A percentile compares a stretch with the other conserved stretches of the same genome.
Evolutionary conservation across 2,888 invertebrate genomes (phyloP).

Genomic region (Dryobotodes eremita): DNA sequence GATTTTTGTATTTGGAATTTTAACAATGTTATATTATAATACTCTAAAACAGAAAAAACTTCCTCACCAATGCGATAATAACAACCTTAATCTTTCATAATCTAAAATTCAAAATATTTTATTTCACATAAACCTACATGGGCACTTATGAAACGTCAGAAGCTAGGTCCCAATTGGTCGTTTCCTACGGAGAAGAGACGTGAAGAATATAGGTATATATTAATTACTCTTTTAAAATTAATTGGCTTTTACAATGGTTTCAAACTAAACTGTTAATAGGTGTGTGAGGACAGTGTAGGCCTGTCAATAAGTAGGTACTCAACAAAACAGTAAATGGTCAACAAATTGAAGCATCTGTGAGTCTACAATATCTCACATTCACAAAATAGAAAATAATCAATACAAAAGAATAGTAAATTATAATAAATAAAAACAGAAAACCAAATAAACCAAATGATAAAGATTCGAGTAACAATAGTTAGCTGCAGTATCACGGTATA

Average conservation of each 20-base stretch:
- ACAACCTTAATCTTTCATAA: neutral
- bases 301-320: neutral
- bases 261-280: neutral
- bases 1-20: neutral
- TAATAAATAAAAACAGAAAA: neutral
- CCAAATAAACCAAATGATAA: neutral
- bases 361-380: neutral
- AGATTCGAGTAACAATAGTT: conserved; percentile 48
- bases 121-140: too few relatives aligned
- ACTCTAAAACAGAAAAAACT: neutral
- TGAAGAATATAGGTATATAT: neutral
- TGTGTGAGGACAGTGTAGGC: neutral
- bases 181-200: neutral
- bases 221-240: neutral
- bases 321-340: too few relatives aligned
- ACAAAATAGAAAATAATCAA: neutral
- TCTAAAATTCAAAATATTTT: too few relatives aligned
- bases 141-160: neutral
- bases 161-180: neutral
- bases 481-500: conserved; percentile 12
- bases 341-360: neutral
- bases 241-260: neutral
- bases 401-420: neutral
- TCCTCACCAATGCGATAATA: neutral
- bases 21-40: neutral